phyloP scores from a whole-genome alignment of 2,113 vertebrate genomes.

The Mus musculus region DNA sequence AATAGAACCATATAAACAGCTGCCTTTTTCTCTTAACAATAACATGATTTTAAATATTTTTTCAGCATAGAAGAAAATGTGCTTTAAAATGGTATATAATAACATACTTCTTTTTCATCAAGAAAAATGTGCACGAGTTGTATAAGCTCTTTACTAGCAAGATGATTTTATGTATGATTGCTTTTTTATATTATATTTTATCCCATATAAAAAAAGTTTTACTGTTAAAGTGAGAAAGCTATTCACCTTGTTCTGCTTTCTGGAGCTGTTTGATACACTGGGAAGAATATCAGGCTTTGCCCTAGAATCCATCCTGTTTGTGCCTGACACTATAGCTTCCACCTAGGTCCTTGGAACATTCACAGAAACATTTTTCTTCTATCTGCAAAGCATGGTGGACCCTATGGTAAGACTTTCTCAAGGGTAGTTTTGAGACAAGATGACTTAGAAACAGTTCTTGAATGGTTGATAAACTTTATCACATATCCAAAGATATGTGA shows the following conservation, averaged over 20 bases:
- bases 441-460: not conserved
- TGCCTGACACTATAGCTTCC: not conserved
- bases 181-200: conserved; percentile 41
- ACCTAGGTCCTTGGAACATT: not conserved
- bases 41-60: conserved; percentile 54
- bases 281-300: not conserved
- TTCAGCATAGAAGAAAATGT: conserved; percentile 32
- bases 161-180: conserved; percentile 31
- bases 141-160: conserved; percentile 22
- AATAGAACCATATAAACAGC: conserved; percentile 25
- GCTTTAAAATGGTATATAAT: conserved; percentile 57
- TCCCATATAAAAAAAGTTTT: not conserved
- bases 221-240: not conserved
- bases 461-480: not conserved
- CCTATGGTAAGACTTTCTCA: not conserved
- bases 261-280: not conserved
- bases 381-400: not conserved
- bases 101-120: conserved; percentile 33
- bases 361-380: not conserved
- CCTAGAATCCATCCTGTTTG: not conserved
- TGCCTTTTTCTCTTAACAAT: conserved; percentile 54
- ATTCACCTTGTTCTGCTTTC: not conserved
- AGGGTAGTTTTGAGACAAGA: not conserved
- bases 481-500: not conserved
- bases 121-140: conserved; percentile 29